phyloP scores from a whole-genome alignment of 2,113 vertebrate species.

The Poicephalus gulielmi region DNA sequence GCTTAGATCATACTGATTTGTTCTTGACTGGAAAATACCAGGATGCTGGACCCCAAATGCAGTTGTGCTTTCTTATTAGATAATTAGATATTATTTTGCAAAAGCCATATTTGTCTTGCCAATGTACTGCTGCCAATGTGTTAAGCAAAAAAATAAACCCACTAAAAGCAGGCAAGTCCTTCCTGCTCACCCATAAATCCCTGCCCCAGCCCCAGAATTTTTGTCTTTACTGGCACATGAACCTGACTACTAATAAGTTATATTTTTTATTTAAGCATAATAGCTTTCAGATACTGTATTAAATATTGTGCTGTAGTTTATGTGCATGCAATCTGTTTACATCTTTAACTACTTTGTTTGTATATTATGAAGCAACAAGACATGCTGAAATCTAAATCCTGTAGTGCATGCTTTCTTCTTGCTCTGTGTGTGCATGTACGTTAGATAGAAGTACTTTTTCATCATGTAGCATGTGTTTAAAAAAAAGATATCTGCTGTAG shows the following conservation, averaged over 20 bases:
- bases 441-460: constrained; percentile 71
- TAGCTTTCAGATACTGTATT: constrained; percentile 74
- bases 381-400: constrained; percentile 50
- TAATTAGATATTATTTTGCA: constrained; percentile 24
- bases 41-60: neutral
- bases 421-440: constrained; percentile 62
- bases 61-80: neutral
- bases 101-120: constrained; percentile 66
- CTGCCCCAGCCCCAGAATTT: neutral
- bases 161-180: neutral
- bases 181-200: neutral
- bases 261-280: constrained; percentile 77
- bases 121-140: constrained; percentile 29
- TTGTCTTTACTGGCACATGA: constrained; percentile 65
- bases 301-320: constrained; percentile 73
- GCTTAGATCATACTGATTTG: neutral
- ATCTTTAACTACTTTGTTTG: constrained; percentile 70
- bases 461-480: constrained; percentile 64
- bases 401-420: constrained; percentile 72
- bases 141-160: neutral
- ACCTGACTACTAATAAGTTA: constrained; percentile 74
- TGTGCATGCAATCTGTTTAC: constrained; percentile 78
- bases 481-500: constrained; percentile 64
- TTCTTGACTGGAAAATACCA: constrained; percentile 2
- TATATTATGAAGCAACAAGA: constrained; percentile 67